phyloP scores from a whole-genome alignment of 2,888 invertebrate species.

The Philaethria dido region DNA sequence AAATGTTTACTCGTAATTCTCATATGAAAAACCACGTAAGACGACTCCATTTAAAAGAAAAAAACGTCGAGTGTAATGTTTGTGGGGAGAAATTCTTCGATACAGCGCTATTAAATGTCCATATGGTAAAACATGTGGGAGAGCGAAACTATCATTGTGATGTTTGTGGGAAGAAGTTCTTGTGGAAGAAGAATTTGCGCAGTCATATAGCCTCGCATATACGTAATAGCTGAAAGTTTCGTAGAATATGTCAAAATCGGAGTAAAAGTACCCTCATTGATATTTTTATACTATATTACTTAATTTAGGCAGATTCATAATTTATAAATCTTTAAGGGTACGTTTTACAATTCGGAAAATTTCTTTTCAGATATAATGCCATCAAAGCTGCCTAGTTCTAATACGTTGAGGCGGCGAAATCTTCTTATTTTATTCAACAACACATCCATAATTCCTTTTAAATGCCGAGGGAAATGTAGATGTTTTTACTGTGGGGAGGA shows the following conservation, averaged over 20 bases:
- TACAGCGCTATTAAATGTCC: conserved; percentile 55
- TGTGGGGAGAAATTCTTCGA: conserved; percentile 60
- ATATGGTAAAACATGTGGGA: conserved; percentile 74
- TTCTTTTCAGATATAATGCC: conserved; percentile 73
- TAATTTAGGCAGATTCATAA: background rate
- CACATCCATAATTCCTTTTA: conserved; percentile 71
- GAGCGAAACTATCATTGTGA: conserved; percentile 79
- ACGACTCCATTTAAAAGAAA: conserved; percentile 57
- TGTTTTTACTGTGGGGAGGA: conserved; percentile 72
- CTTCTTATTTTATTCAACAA: conserved; percentile 72
- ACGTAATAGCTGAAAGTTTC: conserved; percentile 31
- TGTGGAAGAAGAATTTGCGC: conserved; percentile 81
- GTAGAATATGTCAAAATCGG: background rate
- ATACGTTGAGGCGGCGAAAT: conserved; percentile 57
- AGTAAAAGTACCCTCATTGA: conserved; percentile 39
- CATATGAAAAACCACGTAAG: conserved; percentile 58
- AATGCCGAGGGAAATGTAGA: conserved; percentile 69
- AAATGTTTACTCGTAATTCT: conserved; percentile 54
- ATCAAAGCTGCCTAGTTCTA: conserved; percentile 54
- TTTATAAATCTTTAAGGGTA: conserved; percentile 36
- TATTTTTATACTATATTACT: background rate
- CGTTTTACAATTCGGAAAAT: conserved; percentile 51
- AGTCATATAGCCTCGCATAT: conserved; percentile 66
- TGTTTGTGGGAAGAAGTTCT: conserved; percentile 78
- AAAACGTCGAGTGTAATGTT: conserved; percentile 56